Evolutionary conservation across 2,888 invertebrate species (phyloP).

Genomic region (Erannis defoliaria): DNA sequence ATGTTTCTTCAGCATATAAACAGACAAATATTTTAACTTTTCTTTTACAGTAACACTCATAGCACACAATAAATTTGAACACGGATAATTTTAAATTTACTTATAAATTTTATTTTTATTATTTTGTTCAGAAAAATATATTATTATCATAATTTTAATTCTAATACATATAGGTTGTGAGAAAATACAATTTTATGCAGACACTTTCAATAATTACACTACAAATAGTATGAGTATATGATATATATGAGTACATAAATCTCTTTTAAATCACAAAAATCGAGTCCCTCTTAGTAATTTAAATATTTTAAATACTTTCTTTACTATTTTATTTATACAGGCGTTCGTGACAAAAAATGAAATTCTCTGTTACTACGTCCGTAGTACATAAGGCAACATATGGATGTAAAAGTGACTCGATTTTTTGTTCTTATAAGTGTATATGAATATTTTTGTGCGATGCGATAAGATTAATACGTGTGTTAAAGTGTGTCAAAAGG

Average conservation of each 20-base stretch:
- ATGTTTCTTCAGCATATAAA: slow-evolving; percentile 53
- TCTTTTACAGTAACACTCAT: slow-evolving; percentile 67
- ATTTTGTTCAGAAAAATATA: slow-evolving; percentile 77
- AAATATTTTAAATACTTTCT: background rate
- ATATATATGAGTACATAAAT: slow-evolving; percentile 59
- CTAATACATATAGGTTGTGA: slow-evolving; percentile 48
- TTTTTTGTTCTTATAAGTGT: slow-evolving; percentile 14
- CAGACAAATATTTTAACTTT: slow-evolving; percentile 34
- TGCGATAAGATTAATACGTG: slow-evolving; percentile 70
- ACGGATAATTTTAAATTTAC: slow-evolving; percentile 78
- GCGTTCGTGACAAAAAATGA: too few species aligned
- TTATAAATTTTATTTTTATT: slow-evolving; percentile 71
- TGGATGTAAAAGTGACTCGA: slow-evolving; percentile 13
- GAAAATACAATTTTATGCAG: slow-evolving; percentile 73
- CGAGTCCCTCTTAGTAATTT: slow-evolving; percentile 28
- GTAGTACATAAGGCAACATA: background rate
- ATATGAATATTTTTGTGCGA: slow-evolving; percentile 72
- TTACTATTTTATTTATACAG: too few species aligned
- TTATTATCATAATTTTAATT: slow-evolving; percentile 54
- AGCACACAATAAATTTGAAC: slow-evolving; percentile 75
- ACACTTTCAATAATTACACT: slow-evolving; percentile 66
- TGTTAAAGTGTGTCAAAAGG: slow-evolving; percentile 70
- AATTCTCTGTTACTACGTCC: background rate
- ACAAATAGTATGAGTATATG: slow-evolving; percentile 62
- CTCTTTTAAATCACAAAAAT: slow-evolving; percentile 31